phyloP scores from a whole-genome alignment of 2,888 invertebrate species.

The Andrena flavipes region DNA sequence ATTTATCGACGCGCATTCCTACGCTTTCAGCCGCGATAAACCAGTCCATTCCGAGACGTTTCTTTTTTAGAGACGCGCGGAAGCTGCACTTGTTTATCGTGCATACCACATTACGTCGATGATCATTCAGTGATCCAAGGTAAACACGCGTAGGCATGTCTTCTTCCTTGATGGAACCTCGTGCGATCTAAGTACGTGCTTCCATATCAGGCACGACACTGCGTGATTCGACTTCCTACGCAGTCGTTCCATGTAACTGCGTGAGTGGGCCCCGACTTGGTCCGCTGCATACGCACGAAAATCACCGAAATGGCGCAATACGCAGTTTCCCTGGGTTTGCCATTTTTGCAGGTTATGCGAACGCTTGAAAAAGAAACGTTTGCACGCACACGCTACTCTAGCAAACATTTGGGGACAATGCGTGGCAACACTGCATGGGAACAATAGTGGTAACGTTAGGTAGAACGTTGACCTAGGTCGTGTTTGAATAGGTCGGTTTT shows the following conservation, averaged over 20 bases:
- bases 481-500: neutral
- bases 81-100: constrained; percentile 27
- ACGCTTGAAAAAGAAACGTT: neutral
- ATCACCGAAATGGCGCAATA: neutral
- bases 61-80: constrained; percentile 35
- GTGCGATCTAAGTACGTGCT: constrained; percentile 29
- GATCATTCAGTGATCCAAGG: constrained; percentile 50
- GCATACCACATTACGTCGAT: constrained; percentile 16
- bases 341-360: neutral
- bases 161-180: constrained; percentile 61
- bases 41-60: neutral
- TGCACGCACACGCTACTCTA: neutral
- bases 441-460: neutral
- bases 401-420: neutral
- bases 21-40: neutral
- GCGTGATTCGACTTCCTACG: constrained; percentile 57
- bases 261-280: constrained; percentile 30
- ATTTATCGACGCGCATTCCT: neutral
- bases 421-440: neutral
- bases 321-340: neutral
- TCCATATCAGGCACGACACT: constrained; percentile 62
- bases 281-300: neutral
- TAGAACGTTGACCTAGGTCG: constrained; percentile 15
- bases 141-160: constrained; percentile 60
- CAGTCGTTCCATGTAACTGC: constrained; percentile 32